Percentiles rank a stretch among this genome's conserved stretches.
These are phyloP conservation scores for Macrocentrus cingulum DNA, from an alignment of 1,140 invertebrate species.

Conservation along the genomic window DNA sequence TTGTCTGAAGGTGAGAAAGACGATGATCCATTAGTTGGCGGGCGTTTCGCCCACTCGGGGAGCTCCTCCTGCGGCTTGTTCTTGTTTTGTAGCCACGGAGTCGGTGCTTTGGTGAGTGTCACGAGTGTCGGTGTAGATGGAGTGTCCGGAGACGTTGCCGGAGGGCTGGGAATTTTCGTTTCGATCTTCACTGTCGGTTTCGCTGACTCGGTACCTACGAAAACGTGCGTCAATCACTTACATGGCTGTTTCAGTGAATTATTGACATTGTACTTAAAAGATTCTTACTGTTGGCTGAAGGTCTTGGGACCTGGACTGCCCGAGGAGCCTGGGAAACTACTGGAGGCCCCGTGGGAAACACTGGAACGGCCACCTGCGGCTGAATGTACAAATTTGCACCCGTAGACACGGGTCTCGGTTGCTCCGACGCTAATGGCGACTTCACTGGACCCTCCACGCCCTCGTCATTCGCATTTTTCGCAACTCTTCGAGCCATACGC, in stretches of 20 bases:
- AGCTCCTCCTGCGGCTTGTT: slow-evolving; percentile 51
- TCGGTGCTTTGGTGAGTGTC: slow-evolving; percentile 60
- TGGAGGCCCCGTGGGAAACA: slow-evolving; percentile 66
- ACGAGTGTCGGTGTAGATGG: slow-evolving; percentile 54
- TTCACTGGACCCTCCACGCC: slow-evolving; percentile 56
- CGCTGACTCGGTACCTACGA: slow-evolving; percentile 29
- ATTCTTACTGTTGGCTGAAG: too few species aligned
- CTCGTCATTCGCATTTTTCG: slow-evolving; percentile 67
- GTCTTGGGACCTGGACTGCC: slow-evolving; percentile 24
- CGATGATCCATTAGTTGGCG: slow-evolving; percentile 29
- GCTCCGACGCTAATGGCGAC: slow-evolving; percentile 51
- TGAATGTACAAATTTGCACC: slow-evolving; percentile 54
- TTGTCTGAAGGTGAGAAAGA: slow-evolving; percentile 35
- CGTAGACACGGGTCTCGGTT: slow-evolving; percentile 48
- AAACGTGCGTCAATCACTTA: not conserved
- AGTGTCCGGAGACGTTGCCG: slow-evolving; percentile 48
- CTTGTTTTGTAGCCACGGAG: slow-evolving; percentile 64
- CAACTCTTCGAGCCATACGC: slow-evolving; percentile 80
- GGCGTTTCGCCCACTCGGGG: slow-evolving; percentile 56
- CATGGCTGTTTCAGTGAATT: slow-evolving; percentile 26
- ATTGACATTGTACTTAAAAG: not conserved
- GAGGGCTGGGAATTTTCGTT: slow-evolving; percentile 26
- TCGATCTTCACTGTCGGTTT: slow-evolving; percentile 16
- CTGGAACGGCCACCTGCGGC: slow-evolving; percentile 70
- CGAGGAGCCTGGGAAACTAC: slow-evolving; percentile 49